Evolutionary conservation across 2,113 vertebrate species (phyloP).

Genomic region (Dascyllus trimaculatus): DNA sequence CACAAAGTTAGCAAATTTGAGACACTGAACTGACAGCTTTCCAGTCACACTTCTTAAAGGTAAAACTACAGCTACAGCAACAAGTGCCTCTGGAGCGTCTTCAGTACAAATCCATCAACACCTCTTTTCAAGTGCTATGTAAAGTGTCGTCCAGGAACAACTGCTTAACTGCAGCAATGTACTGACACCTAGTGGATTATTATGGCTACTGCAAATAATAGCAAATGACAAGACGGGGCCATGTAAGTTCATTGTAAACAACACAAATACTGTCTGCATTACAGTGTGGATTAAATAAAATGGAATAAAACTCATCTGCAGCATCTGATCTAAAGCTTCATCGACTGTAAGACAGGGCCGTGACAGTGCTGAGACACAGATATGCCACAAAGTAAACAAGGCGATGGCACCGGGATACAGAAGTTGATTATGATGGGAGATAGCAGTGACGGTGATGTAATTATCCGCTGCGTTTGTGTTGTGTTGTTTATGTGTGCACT

Average conservation of each 20-base stretch:
- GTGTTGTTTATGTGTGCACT: conserved; percentile 12
- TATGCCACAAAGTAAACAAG: conserved; percentile 16
- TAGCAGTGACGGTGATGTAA: conserved; percentile 39
- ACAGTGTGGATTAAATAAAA: neutral
- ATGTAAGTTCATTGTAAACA: conserved; percentile 17
- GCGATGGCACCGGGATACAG: conserved; percentile 23
- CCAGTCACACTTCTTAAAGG: neutral
- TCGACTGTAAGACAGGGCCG: conserved; percentile 19
- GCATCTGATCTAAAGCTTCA: conserved; percentile 58
- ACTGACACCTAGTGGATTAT: conserved; percentile 70
- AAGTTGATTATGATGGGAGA: conserved; percentile 14
- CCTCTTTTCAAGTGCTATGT: neutral
- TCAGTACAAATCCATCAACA: conserved; percentile 37
- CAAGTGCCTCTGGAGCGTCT: conserved; percentile 45
- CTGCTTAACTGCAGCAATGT: conserved; percentile 11
- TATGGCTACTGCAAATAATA: conserved; percentile 28
- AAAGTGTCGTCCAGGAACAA: neutral
- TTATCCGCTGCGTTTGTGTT: conserved; percentile 30
- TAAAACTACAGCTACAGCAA: conserved; percentile 35
- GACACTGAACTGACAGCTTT: conserved; percentile 3
- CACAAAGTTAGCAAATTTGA: neutral
- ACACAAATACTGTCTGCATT: neutral
- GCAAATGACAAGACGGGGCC: neutral
- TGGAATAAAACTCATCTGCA: neutral
- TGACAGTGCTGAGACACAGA: conserved; percentile 12